Evolutionary conservation across 2,797 vertebrate genomes (phyloP).

Genomic region (Caiman crocodilus): DNA sequence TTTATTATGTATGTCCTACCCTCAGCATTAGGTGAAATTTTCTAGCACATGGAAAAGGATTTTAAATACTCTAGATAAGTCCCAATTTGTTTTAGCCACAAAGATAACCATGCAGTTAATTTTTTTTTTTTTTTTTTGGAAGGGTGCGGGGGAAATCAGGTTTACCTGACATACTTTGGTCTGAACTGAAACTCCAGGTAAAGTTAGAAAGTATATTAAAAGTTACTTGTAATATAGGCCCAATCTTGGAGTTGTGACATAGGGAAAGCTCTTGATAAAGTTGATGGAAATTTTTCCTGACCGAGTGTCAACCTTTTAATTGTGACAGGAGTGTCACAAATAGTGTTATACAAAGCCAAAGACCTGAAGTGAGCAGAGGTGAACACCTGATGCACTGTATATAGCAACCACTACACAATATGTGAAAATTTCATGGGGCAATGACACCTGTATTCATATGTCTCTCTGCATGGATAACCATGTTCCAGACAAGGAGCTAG

Average conservation of each 20-base stretch:
- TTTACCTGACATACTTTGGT: background rate
- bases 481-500: background rate
- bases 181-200: slow-evolving; percentile 24
- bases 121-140: too few species aligned
- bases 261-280: background rate
- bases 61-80: background rate
- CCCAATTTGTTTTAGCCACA: background rate
- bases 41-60: background rate
- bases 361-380: background rate
- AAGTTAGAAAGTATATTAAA: slow-evolving; percentile 49
- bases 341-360: background rate
- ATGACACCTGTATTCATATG: background rate
- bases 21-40: slow-evolving; percentile 40
- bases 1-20: background rate
- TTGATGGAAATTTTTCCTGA: background rate
- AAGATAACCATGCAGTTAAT: background rate
- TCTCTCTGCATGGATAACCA: rapidly evolving
- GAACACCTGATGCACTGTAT: background rate
- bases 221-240: slow-evolving; percentile 32
- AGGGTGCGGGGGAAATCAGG: background rate
- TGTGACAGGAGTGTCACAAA: background rate
- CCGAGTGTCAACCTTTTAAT: background rate
- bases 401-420: background rate
- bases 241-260: slow-evolving; percentile 13
- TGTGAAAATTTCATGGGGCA: background rate